Percentiles rank a stretch among this genome's conserved stretches.
Evolutionary conservation across 1,140 invertebrate species (phyloP).

Genomic region (Drosophila repletoides): DNA sequence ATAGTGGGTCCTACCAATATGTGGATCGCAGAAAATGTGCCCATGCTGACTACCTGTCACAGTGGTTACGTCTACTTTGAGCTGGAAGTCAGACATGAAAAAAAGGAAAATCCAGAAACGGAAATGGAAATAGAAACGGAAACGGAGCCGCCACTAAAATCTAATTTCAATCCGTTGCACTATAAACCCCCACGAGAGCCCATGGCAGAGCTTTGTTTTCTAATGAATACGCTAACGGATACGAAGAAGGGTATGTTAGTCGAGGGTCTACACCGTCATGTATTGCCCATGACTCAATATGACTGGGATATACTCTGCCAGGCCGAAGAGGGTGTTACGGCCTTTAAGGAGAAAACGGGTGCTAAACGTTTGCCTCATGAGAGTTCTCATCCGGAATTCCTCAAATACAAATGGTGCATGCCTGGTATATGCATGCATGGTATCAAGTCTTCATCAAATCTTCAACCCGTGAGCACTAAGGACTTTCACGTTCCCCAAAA

Average conservation of each 20-base stretch:
- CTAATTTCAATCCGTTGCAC: too few species aligned
- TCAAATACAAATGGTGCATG: constrained; percentile 41
- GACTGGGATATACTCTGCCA: constrained; percentile 34
- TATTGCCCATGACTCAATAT: constrained; percentile 21
- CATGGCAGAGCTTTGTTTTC: constrained; percentile 21
- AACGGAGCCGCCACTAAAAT: too few species aligned
- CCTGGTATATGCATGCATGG: constrained; percentile 21
- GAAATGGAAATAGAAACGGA: background rate
- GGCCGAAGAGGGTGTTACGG: constrained; percentile 19
- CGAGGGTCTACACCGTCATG: constrained; percentile 2
- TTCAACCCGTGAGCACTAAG: background rate
- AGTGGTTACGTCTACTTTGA: constrained; percentile 35
- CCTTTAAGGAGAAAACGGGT: background rate
- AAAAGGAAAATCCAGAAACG: background rate
- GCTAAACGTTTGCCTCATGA: constrained; percentile 8
- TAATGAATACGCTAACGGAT: constrained; percentile 20
- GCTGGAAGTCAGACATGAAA: constrained; percentile 3
- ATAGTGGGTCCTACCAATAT: constrained; percentile 22
- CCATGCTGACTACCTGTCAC: constrained; percentile 27
- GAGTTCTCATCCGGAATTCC: background rate
- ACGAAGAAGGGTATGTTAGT: background rate
- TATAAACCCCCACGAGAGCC: background rate
- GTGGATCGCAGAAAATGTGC: constrained; percentile 18
- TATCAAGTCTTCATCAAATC: background rate
- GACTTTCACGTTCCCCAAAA: background rate